Evolutionary conservation across 2,888 invertebrate species (phyloP).

Genomic region (Reticulitermes lucifugus): DNA sequence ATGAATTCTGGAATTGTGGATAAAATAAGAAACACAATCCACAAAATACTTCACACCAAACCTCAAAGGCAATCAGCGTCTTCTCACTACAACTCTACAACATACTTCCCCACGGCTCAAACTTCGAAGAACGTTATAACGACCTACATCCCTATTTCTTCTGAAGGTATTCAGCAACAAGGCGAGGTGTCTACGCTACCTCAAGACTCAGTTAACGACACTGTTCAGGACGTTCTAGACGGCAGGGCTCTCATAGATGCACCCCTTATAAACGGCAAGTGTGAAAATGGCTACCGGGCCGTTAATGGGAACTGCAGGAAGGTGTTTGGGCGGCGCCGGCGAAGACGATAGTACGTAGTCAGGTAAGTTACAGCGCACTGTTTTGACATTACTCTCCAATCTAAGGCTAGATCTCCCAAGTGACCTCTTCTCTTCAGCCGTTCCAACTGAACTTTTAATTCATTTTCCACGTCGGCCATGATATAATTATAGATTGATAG

Average conservation of each 20-base stretch:
- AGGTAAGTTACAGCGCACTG: background rate
- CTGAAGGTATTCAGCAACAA: too few species aligned
- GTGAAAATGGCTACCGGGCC: background rate
- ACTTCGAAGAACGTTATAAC: too few species aligned
- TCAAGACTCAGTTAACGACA: background rate
- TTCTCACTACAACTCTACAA: background rate
- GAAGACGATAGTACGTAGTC: background rate
- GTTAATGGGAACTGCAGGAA: background rate
- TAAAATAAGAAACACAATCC: background rate
- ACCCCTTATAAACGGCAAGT: background rate
- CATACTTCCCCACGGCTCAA: background rate
- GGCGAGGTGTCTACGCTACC: background rate
- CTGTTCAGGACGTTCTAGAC: background rate
- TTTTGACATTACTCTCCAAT: too few species aligned
- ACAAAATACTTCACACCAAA: too few species aligned
- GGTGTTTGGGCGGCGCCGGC: background rate
- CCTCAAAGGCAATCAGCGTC: too few species aligned
- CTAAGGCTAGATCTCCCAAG: too few species aligned
- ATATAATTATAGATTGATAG: too few species aligned
- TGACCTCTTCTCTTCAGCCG: too few species aligned
- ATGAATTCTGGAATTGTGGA: background rate
- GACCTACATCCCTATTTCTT: too few species aligned
- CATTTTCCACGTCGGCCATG: too few species aligned
- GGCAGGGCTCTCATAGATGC: background rate
- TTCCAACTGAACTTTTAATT: too few species aligned